These are phyloP conservation scores for Drosophila elegans DNA, from an alignment of 1,140 invertebrate species.

Conservation along the genomic window DNA sequence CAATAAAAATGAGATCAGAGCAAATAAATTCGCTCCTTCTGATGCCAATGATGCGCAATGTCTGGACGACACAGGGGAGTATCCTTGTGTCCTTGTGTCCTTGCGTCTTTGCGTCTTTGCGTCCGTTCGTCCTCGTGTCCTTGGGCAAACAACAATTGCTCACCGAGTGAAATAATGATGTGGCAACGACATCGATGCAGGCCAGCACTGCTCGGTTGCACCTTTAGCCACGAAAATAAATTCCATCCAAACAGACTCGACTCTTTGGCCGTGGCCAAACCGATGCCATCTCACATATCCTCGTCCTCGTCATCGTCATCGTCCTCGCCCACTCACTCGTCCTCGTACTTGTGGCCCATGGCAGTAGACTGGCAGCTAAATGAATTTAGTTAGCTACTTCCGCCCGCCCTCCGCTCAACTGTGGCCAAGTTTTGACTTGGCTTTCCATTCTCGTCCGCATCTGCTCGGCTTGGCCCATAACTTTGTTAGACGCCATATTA, in stretches of 20 bases:
- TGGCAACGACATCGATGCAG: conserved; percentile 59
- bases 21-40: conserved; percentile 50
- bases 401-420: conserved; percentile 1
- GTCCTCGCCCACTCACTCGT: too few species aligned
- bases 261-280: not conserved
- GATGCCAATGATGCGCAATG: conserved; percentile 5
- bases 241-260: conserved; percentile 26
- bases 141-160: conserved; percentile 59
- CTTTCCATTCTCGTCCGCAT: conserved; percentile 54
- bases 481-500: conserved; percentile 57
- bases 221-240: conserved; percentile 57
- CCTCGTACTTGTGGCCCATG: not conserved
- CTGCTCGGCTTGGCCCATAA: conserved; percentile 45
- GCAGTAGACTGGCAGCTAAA: conserved; percentile 44
- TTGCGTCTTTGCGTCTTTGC: conserved; percentile 1
- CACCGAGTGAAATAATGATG: conserved; percentile 64
- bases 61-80: not conserved
- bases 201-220: conserved; percentile 43
- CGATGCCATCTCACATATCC: conserved; percentile 7
- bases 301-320: not conserved
- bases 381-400: conserved; percentile 54
- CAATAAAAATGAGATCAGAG: conserved; percentile 64
- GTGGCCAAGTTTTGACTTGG: conserved; percentile 52
- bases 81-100: conserved; percentile 6
- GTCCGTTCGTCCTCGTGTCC: conserved; percentile 23